Conservation (phyloP, 2,797 vertebrate genomes). For the Silurus aristotelis region DNA sequence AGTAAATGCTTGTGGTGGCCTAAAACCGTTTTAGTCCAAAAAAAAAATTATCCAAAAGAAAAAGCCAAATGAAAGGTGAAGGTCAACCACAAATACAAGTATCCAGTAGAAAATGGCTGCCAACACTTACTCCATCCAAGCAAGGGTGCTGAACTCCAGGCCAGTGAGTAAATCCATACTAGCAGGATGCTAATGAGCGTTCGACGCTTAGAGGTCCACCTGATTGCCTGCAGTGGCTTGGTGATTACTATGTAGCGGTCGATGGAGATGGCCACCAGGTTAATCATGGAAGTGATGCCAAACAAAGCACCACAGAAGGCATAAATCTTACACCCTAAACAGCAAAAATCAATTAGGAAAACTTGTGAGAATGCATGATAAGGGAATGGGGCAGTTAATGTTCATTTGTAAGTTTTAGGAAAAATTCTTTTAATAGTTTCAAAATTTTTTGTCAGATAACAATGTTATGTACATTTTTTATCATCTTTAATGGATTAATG, state of each 20-base stretch:
- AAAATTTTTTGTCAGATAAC: not conserved
- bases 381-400: not conserved
- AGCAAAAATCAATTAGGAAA: conserved; percentile 9
- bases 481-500: not conserved
- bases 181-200: conserved; percentile 73
- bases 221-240: conserved; percentile 77
- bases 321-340: conserved; percentile 76
- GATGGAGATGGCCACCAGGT: conserved; percentile 79
- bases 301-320: conserved; percentile 84
- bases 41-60: not conserved
- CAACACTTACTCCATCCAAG: conserved; percentile 83
- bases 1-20: not conserved
- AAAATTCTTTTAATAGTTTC: not conserved
- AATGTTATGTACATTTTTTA: not conserved
- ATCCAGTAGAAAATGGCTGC: not conserved
- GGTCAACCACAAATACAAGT: not conserved
- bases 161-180: conserved; percentile 82
- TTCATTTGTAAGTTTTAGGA: not conserved
- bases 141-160: conserved; percentile 84
- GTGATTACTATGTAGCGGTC: conserved; percentile 86
- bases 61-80: not conserved
- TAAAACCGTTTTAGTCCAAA: too few relatives aligned
- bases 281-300: conserved; percentile 86
- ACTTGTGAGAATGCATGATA: not conserved
- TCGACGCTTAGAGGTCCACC: conserved; percentile 74